Base-by-base conservation (phyloP, 2,888 invertebrate species). In the Acanthosoma haemorrhoidale region DNA sequence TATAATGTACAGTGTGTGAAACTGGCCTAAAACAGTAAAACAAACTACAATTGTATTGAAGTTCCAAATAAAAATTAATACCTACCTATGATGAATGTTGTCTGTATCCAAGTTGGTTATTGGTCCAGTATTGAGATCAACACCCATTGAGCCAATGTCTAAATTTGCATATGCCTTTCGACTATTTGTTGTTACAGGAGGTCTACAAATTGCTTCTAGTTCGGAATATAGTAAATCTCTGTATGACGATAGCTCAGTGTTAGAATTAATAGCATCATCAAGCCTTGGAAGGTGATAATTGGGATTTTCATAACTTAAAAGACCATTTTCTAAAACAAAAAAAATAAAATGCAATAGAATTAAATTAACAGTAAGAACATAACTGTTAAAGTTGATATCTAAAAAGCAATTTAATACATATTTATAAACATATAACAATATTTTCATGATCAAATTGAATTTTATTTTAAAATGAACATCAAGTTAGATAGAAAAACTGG, bases 271-370 rank as follows among this genome's bases (percentile, higher is more conserved):
- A 64, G 89, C 90, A 77, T 91, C 89, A 81, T 90, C 90, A 78
- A 92, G 83, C 6, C 88, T 84, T 58, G 88, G 86, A 71, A 91
- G 81, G 78, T 91, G 91, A 81, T 94, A 94, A 83, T 94, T 94
- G 29, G 94, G 93, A 81, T 94, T 94, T 83, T 93, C 91, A 82
- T 93, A 94, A 77, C 93, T 93, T 79, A 92, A 84, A 75, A 92
- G 87, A 80, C 93, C 93, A 85, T 92, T 92, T 84, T 93, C 93
- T 93, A 87, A 51, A 83, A 84, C 79, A 79, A 81, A 80, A 67
- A 73, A 51, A 59, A 69, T 31, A 5, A 68, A 63, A 61, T 16
- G 21, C 3, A 16, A 61, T 11, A 61, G 25, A 34, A 61, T 5
- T n/a, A 61, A 61, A 11, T 13, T 13, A 61, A 61, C 3, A 18